Conservation (phyloP, 92 coral and sea anemone species). For the Epizoanthus rinbou region DNA sequence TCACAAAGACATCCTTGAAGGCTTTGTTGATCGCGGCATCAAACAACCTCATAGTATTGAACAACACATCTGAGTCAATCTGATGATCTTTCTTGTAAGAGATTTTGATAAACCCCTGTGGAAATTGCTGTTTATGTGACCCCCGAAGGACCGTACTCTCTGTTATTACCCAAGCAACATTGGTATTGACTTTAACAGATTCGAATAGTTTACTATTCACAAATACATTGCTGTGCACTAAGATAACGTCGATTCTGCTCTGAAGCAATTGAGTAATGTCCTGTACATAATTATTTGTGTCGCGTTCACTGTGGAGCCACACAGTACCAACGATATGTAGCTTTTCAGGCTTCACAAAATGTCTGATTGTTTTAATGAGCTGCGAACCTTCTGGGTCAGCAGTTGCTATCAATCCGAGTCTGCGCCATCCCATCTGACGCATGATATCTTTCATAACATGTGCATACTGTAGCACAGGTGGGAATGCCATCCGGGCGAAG, state of each 20-base stretch:
- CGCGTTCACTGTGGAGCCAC: not conserved
- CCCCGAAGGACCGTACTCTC: not conserved
- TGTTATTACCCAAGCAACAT: not conserved
- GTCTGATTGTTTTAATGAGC: not conserved
- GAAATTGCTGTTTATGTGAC: not conserved
- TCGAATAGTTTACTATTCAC: not conserved
- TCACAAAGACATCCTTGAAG: not conserved
- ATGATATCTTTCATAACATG: not conserved
- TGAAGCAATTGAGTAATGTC: not conserved
- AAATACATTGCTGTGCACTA: not conserved
- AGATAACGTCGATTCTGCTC: not conserved
- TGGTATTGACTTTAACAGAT: not conserved
- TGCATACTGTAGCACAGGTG: not conserved
- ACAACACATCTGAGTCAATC: not conserved
- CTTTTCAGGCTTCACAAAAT: not conserved
- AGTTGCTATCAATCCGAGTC: slow-evolving; percentile 10
- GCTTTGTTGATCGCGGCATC: not conserved
- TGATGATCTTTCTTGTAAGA: not conserved
- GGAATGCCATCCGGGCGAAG: slow-evolving; percentile 3
- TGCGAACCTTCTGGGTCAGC: slow-evolving; percentile 6
- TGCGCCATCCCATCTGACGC: slow-evolving; percentile 10
- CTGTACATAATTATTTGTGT: not conserved
- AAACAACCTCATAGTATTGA: not conserved
- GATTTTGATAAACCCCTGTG: not conserved
- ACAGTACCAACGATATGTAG: not conserved